Evolutionary conservation across 2,888 invertebrate species (phyloP).

Genomic region (Agrochola litura): DNA sequence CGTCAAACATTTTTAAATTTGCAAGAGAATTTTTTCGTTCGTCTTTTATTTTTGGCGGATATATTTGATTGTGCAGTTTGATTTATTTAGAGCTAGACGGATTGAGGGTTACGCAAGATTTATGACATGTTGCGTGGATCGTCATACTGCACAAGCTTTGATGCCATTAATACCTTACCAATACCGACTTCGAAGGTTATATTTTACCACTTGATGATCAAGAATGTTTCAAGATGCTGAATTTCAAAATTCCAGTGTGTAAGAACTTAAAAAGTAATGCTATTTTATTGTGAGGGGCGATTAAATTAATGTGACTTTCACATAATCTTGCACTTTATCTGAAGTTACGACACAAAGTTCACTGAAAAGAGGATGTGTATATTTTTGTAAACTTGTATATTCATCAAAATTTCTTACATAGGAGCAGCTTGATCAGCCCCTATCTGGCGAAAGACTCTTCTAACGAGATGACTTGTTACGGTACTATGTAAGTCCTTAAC

Average conservation of each 20-base stretch:
- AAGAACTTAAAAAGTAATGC: neutral
- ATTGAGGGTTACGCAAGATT: neutral
- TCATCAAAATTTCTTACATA: slow-evolving; percentile 53
- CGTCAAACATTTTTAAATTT: slow-evolving; percentile 21
- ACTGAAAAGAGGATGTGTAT: neutral
- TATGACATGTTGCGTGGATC: neutral
- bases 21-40: neutral
- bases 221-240: neutral
- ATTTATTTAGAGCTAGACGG: neutral
- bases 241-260: too few species aligned
- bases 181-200: neutral
- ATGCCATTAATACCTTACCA: neutral
- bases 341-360: neutral
- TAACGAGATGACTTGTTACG: slow-evolving; percentile 60
- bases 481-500: slow-evolving; percentile 70
- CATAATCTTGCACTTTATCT: neutral
- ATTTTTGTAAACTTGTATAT: slow-evolving; percentile 7
- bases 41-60: slow-evolving; percentile 33
- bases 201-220: neutral
- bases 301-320: neutral
- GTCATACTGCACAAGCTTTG: neutral
- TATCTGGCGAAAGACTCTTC: slow-evolving; percentile 41
- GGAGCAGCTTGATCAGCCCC: slow-evolving; percentile 66
- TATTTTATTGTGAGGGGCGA: neutral
- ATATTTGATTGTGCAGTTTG: neutral